phyloP scores from a whole-genome alignment of 2,888 invertebrate genomes.

The Luperina testacea region DNA sequence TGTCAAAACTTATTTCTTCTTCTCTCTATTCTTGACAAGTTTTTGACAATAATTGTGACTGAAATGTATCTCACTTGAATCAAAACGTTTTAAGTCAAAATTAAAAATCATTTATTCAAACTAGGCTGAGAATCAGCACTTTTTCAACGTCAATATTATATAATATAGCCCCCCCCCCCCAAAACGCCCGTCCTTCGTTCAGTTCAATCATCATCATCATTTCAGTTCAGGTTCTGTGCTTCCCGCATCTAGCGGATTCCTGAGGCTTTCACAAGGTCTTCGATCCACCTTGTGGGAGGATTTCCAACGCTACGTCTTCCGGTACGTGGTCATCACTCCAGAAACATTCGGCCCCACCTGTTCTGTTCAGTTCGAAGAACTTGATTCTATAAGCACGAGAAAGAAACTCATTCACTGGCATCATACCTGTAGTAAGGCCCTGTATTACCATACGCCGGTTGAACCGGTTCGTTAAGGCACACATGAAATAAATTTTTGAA shows the following conservation, averaged over 20 bases:
- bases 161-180: neutral
- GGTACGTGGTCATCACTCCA: neutral
- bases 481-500: constrained; percentile 65
- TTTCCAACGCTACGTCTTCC: neutral
- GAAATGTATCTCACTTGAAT: neutral
- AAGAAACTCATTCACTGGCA: neutral
- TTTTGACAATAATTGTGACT: neutral
- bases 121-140: neutral
- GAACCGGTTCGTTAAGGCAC: constrained; percentile 45
- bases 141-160: neutral
- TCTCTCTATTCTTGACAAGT: neutral
- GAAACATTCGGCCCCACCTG: neutral
- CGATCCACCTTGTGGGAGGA: too few species aligned
- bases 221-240: too few species aligned
- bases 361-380: neutral
- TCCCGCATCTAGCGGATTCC: too few species aligned
- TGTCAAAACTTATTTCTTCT: neutral
- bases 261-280: too few species aligned
- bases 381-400: neutral
- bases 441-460: constrained; percentile 36
- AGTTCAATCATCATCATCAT: too few species aligned
- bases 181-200: neutral
- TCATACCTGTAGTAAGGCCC: constrained; percentile 31
- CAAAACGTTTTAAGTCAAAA: neutral
- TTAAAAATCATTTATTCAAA: neutral